Evolutionary conservation across 2,113 vertebrate genomes (phyloP).

Genomic region (Pseudorasbora parva): DNA sequence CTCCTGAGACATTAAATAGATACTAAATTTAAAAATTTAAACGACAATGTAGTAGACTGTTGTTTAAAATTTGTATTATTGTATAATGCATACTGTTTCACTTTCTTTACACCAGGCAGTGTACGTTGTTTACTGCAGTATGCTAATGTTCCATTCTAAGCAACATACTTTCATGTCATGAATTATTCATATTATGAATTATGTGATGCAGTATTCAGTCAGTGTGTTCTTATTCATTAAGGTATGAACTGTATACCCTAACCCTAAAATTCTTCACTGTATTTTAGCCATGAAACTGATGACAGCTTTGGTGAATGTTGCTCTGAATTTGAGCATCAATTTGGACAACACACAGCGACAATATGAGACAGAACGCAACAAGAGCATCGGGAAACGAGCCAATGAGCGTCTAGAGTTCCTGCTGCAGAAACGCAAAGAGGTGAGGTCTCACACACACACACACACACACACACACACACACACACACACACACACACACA

Average conservation of each 20-base stretch:
- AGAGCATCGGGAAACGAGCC: constrained; percentile 96
- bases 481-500: constrained; percentile 37
- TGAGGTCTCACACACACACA: constrained; percentile 67
- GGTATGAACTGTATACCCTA: background rate
- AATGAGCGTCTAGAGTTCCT: constrained; percentile 94
- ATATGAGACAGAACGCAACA: constrained; percentile 96
- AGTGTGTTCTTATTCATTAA: background rate
- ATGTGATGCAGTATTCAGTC: background rate
- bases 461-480: constrained; percentile 39
- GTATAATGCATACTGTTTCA: no score
- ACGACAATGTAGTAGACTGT: no score
- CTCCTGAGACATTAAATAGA: no score
- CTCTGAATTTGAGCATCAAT: constrained; percentile 98
- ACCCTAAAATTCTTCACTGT: constrained; percentile 25
- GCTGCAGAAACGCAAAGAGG: constrained; percentile 98
- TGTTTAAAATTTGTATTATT: no score
- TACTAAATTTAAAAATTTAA: no score
- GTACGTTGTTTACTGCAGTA: no score
- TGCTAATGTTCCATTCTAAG: no score
- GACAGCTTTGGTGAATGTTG: constrained; percentile 99
- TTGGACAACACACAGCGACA: constrained; percentile 99
- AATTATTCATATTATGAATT: no score
- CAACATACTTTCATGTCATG: background rate
- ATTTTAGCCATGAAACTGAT: constrained; percentile 96
- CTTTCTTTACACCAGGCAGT: no score